These are phyloP conservation scores for Acleris cristana DNA, from an alignment of 2,888 invertebrate genomes.

Conservation along the genomic window DNA sequence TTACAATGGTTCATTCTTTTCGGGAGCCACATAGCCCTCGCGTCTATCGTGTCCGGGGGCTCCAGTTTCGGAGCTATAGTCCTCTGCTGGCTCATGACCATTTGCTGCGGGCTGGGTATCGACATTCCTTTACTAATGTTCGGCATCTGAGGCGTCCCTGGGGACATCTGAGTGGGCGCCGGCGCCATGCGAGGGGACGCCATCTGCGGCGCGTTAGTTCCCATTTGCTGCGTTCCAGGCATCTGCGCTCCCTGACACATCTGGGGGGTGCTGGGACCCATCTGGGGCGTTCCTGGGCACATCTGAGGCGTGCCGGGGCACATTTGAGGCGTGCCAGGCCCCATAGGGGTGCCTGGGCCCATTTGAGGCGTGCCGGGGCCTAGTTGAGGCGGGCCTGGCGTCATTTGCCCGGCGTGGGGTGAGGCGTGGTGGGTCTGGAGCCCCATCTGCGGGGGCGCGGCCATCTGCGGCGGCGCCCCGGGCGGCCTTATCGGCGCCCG, in stretches of 20 bases:
- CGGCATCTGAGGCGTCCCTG: constrained; percentile 75
- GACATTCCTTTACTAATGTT: constrained; percentile 72
- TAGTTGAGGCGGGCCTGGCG: constrained; percentile 40
- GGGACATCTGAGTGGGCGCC: constrained; percentile 76
- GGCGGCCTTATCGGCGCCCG: constrained; percentile 66
- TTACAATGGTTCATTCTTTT: constrained; percentile 87
- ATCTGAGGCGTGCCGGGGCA: constrained; percentile 44
- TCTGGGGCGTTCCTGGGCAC: constrained; percentile 44
- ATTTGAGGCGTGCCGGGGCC: constrained; percentile 40
- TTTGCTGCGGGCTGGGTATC: constrained; percentile 69
- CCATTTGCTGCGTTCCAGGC: constrained; percentile 58
- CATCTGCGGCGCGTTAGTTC: constrained; percentile 68
- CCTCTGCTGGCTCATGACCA: constrained; percentile 72
- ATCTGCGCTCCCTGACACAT: constrained; percentile 61
- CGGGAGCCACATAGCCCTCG: constrained; percentile 86
- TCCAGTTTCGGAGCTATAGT: constrained; percentile 84
- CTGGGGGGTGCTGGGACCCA: constrained; percentile 54
- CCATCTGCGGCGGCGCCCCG: constrained; percentile 59
- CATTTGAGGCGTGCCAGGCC: constrained; percentile 48
- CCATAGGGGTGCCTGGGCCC: constrained; percentile 50
- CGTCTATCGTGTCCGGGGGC: constrained; percentile 84
- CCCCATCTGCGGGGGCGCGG: constrained; percentile 55
- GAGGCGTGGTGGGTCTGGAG: constrained; percentile 50
- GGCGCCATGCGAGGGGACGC: constrained; percentile 74
- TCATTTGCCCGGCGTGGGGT: constrained; percentile 45